phyloP scores from a whole-genome alignment of 2,888 invertebrate genomes.

The Lasioglossum figueresi region DNA sequence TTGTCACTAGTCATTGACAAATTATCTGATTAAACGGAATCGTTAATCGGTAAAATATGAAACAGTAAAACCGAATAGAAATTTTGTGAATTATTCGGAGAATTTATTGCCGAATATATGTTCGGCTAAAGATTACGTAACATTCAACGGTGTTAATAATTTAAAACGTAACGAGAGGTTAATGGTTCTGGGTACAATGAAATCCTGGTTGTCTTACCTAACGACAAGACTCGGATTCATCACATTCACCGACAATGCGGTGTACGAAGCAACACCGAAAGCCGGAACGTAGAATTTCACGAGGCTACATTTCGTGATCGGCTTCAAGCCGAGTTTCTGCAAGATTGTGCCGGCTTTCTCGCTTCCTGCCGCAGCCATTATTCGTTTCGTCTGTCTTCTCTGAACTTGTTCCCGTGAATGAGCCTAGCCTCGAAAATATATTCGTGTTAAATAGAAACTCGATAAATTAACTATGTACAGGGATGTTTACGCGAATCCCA shows the following conservation, averaged over 20 bases:
- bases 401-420: conserved; percentile 9
- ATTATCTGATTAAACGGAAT: background rate
- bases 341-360: conserved; percentile 67
- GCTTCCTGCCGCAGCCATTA: conserved; percentile 74
- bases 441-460: background rate
- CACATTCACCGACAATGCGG: conserved; percentile 91
- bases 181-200: background rate
- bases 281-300: conserved; percentile 91
- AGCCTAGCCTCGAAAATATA: background rate
- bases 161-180: conserved; percentile 24
- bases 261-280: conserved; percentile 91
- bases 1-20: background rate
- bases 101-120: background rate
- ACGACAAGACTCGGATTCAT: conserved; percentile 92
- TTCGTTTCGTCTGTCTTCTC: conserved; percentile 22
- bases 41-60: background rate
- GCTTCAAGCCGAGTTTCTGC: conserved; percentile 85
- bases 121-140: conserved; percentile 51
- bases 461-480: background rate
- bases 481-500: conserved; percentile 26
- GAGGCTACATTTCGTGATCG: conserved; percentile 89
- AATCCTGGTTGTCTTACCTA: conserved; percentile 84
- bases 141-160: conserved; percentile 20
- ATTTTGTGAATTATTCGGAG: background rate
- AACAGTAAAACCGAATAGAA: background rate